Base-by-base conservation (phyloP, 2,113 vertebrate species). In the Nesoenas mayeri region DNA sequence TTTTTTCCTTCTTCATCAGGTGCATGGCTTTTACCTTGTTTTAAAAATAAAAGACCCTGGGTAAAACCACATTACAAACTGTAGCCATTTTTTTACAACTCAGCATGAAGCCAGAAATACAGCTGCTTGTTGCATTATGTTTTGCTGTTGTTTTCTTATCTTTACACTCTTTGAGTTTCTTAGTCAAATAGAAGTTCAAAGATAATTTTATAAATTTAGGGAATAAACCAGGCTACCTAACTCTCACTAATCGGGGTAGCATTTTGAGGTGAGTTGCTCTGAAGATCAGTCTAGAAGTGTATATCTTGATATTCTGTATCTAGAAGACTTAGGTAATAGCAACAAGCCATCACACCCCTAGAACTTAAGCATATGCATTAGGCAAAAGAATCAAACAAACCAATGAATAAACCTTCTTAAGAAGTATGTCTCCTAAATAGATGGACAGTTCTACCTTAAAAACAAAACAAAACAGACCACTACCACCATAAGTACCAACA, bases 1-100 rank as follows among this genome's bases (percentile, higher is more conserved):
- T 70, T 88, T 86, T 86, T 66, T 42, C 16, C 29, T 93, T 61
- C 80, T 70, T 94, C 95, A 93, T 90, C 48, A 81, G 47, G 32
- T 82, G 10, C n/a, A 28, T 86, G 83, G 92, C 64, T 97, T 91
- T 47, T 47, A 48, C 36, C 15, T 66, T 94, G 22, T 57, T 44
- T 51, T 11, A 65, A 51, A 89, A 70, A 97, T 92, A 78, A 95
- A 93, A 91, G 38, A 57, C 18, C 24, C 28, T 74, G 32, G 31
- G 19, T 96, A 77, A 95, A 89, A 82, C 6, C 16, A 84, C 31
- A 44, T 44, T 48, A 25, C 9, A 70, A 62, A 9, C 28, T 58
- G 69, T 47, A 67, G 28, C 29, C 8, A 3, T 48, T 67, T 92
- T 75, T 65, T 69, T 28, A 78, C 62, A 78, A 71, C 9, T 8